These are phyloP conservation scores for Chiloscyllium punctatum DNA, from an alignment of 2,797 vertebrate species.

Conservation along the genomic window DNA sequence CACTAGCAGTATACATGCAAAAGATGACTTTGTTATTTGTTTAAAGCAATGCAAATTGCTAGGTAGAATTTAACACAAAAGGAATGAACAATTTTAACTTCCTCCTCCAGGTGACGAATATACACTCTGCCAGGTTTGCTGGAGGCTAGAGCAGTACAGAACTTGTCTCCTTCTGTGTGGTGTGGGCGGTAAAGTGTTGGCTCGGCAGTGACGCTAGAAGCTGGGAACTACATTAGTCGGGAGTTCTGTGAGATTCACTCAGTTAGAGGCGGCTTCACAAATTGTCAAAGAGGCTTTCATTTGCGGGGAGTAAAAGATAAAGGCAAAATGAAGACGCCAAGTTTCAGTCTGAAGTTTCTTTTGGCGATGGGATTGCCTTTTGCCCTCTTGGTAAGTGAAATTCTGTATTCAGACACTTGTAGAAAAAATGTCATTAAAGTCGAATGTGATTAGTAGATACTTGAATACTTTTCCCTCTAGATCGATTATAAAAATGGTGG, in stretches of 20 bases:
- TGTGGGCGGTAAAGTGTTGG: background rate
- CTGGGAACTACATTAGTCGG: conserved; percentile 2
- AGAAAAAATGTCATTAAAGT: background rate
- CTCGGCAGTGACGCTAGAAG: background rate
- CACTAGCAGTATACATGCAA: too few species aligned
- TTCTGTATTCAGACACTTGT: background rate
- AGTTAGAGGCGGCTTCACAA: background rate
- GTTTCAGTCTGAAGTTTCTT: background rate
- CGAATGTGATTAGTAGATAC: background rate
- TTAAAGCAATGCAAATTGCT: background rate
- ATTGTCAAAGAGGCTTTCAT: background rate
- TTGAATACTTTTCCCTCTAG: background rate
- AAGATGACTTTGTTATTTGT: background rate
- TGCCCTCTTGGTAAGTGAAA: background rate
- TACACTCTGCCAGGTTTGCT: background rate
- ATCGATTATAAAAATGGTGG: background rate
- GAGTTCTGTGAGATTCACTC: background rate
- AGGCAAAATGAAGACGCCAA: background rate
- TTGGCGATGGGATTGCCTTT: background rate
- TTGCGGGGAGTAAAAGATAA: background rate
- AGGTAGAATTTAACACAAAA: background rate
- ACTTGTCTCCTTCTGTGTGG: background rate
- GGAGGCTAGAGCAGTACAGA: background rate
- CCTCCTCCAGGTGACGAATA: background rate
- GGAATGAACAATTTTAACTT: background rate